These are phyloP conservation scores for Pleuronectes platessa DNA, from an alignment of 2,113 vertebrate species.

Conservation along the genomic window DNA sequence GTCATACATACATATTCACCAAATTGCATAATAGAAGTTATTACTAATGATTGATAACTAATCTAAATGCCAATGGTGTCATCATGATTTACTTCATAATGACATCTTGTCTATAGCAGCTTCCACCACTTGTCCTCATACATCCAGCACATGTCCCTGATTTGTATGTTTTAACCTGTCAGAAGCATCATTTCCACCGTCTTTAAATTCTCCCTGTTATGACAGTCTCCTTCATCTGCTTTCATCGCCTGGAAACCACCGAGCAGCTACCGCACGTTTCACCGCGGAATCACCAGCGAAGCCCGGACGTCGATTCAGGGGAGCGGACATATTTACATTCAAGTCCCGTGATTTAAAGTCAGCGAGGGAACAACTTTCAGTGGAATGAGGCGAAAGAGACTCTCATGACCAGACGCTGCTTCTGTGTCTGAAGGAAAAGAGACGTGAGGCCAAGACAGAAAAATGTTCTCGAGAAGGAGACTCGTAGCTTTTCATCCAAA, in stretches of 20 bases:
- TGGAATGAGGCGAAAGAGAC: conserved; percentile 33
- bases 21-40: too few species aligned
- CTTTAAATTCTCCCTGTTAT: conserved; percentile 27
- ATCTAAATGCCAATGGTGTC: too few species aligned
- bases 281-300: conserved; percentile 17
- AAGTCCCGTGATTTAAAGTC: conserved; percentile 32
- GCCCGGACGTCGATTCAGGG: conserved; percentile 17
- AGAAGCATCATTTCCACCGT: not conserved
- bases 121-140: not conserved
- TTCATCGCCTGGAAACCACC: conserved; percentile 29
- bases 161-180: conserved; percentile 49
- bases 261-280: not conserved
- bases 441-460: conserved; percentile 25
- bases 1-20: too few species aligned
- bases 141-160: conserved; percentile 5
- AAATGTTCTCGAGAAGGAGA: conserved; percentile 15
- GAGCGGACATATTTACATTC: conserved; percentile 51
- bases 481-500: conserved; percentile 41
- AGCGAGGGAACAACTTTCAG: conserved; percentile 17
- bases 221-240: conserved; percentile 26
- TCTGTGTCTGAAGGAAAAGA: conserved; percentile 9
- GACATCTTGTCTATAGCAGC: too few species aligned
- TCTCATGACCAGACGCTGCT: conserved; percentile 33
- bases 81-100: too few species aligned
- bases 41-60: too few species aligned